These are phyloP conservation scores for Embiotoca jacksoni DNA, from an alignment of 2,113 vertebrate species.

Conservation along the genomic window DNA sequence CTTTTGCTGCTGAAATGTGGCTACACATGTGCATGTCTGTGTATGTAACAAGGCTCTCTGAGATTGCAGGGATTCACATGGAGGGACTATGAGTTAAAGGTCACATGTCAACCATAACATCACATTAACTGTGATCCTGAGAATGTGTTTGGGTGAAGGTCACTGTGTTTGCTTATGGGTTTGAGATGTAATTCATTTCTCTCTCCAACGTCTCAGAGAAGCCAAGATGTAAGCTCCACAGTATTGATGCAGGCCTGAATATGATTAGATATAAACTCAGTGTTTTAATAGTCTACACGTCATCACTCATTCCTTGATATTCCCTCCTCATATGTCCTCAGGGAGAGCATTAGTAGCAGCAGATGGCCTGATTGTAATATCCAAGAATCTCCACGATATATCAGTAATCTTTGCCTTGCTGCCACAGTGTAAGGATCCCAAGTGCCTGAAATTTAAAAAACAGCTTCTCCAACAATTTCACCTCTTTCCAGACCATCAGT, in stretches of 20 bases:
- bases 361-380: slow-evolving; percentile 67
- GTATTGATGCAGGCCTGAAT: background rate
- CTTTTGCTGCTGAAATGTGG: background rate
- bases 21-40: background rate
- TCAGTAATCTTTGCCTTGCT: slow-evolving; percentile 48
- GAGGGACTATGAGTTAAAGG: slow-evolving; percentile 15
- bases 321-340: slow-evolving; percentile 42
- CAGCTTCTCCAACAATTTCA: slow-evolving; percentile 9
- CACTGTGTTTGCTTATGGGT: slow-evolving; percentile 21
- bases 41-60: slow-evolving; percentile 8
- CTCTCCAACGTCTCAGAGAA: slow-evolving; percentile 4
- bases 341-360: slow-evolving; percentile 61
- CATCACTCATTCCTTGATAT: slow-evolving; percentile 42
- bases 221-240: background rate
- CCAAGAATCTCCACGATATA: slow-evolving; percentile 54
- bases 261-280: slow-evolving; percentile 7
- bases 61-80: slow-evolving; percentile 19
- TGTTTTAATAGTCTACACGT: slow-evolving; percentile 28
- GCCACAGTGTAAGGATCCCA: slow-evolving; percentile 42
- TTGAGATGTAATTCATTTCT: background rate
- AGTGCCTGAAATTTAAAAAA: slow-evolving; percentile 36
- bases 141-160: slow-evolving; percentile 25
- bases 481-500: slow-evolving; percentile 9
- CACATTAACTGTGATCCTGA: slow-evolving; percentile 4
- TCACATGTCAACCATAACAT: slow-evolving; percentile 6